phyloP scores from a whole-genome alignment of 2,888 invertebrate genomes.

The Drosophila phalerata region DNA sequence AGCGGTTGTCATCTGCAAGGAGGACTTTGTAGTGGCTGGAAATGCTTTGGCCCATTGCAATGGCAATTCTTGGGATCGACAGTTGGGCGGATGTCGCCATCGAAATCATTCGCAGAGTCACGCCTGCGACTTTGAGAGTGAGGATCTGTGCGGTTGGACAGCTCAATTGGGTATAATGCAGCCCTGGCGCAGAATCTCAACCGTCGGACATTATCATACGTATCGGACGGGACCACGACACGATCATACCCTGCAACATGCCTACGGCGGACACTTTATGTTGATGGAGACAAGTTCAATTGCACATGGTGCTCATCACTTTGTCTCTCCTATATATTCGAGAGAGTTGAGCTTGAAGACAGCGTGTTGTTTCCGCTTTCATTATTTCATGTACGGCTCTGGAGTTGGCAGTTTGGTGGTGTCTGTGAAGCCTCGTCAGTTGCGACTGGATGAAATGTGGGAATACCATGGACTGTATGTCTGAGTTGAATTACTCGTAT shows the following conservation, averaged over 20 bases:
- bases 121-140: constrained; percentile 85
- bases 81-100: constrained; percentile 88
- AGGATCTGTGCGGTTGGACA: constrained; percentile 91
- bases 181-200: constrained; percentile 90
- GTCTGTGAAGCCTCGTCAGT: constrained; percentile 86
- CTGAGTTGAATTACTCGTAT: background rate
- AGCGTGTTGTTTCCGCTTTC: constrained; percentile 88
- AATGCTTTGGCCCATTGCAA: constrained; percentile 89
- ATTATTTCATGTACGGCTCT: constrained; percentile 92
- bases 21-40: constrained; percentile 88
- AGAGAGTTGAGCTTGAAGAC: constrained; percentile 85
- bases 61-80: constrained; percentile 90
- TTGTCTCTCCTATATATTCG: constrained; percentile 90
- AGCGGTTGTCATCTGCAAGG: constrained; percentile 89
- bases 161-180: constrained; percentile 89
- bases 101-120: constrained; percentile 52
- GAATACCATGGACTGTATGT: constrained; percentile 30
- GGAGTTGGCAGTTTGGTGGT: constrained; percentile 87
- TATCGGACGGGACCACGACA: constrained; percentile 89
- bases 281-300: constrained; percentile 88
- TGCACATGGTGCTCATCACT: constrained; percentile 84
- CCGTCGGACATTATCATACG: constrained; percentile 73
- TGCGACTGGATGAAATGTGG: constrained; percentile 62
- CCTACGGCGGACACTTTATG: constrained; percentile 91
- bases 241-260: constrained; percentile 90